Evolutionary conservation across 2,888 invertebrate genomes (phyloP).

Genomic region (Coelinius sp.): DNA sequence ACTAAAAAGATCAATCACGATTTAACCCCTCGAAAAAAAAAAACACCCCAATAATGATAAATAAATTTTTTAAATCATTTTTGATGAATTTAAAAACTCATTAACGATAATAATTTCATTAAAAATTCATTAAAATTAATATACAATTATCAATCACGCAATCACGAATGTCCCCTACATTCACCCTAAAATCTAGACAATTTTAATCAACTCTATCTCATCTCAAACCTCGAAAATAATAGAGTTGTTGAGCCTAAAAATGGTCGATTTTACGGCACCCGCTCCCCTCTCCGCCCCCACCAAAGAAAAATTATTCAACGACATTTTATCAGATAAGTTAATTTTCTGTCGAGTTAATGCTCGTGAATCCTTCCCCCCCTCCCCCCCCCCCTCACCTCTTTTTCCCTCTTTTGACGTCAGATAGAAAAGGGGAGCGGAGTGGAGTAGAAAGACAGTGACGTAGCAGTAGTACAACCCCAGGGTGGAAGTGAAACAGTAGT

Average conservation of each 20-base stretch:
- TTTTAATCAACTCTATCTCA: too few relatives aligned
- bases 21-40: not conserved
- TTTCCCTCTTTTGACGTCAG: slow-evolving; percentile 4
- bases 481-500: slow-evolving; percentile 22
- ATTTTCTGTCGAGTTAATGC: slow-evolving; percentile 44
- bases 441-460: slow-evolving; percentile 2
- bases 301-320: not conserved
- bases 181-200: too few relatives aligned
- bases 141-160: too few relatives aligned
- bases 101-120: too few relatives aligned
- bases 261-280: too few relatives aligned
- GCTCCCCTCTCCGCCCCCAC: too few relatives aligned
- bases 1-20: not conserved
- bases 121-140: too few relatives aligned
- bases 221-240: too few relatives aligned
- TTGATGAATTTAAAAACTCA: not conserved
- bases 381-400: slow-evolving; percentile 12
- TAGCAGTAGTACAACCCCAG: slow-evolving; percentile 15
- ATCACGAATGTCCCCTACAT: too few relatives aligned
- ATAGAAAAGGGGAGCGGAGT: not conserved
- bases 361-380: slow-evolving; percentile 53
- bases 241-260: too few relatives aligned
- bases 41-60: not conserved
- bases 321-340: slow-evolving; percentile 24
- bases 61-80: not conserved